These are phyloP conservation scores for Phanerotoma sp. DNA, from an alignment of 2,888 invertebrate genomes.

Conservation along the genomic window DNA sequence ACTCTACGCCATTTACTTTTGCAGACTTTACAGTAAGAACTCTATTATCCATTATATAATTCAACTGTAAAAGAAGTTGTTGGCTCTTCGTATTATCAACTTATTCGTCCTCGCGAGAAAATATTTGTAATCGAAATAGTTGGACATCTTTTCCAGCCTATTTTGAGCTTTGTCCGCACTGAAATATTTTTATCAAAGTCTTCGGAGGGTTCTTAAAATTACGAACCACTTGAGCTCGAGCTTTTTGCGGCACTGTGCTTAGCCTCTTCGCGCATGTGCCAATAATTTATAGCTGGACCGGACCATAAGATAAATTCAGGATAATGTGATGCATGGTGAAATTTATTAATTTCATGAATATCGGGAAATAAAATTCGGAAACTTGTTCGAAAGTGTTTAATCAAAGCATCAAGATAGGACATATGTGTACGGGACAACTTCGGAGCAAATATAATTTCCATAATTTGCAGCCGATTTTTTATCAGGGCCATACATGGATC, in stretches of 20 bases:
- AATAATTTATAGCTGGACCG: not conserved
- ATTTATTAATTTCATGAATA: not conserved
- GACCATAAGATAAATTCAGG: not conserved
- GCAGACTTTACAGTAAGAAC: not conserved
- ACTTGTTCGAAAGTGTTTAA: not conserved
- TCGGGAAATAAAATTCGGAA: not conserved
- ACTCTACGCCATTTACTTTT: not conserved
- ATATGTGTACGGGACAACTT: not conserved
- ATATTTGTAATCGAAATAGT: not conserved
- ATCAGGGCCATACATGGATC: not conserved
- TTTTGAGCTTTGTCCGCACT: not conserved
- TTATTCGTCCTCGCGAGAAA: too few species aligned
- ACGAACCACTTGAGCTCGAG: not conserved
- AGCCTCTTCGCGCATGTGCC: not conserved
- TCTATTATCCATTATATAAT: not conserved
- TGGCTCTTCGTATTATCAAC: not conserved
- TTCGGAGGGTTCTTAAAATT: not conserved
- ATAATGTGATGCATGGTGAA: not conserved
- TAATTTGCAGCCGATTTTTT: conserved; percentile 58
- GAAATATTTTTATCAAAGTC: not conserved
- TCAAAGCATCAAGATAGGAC: not conserved
- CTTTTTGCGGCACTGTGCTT: not conserved
- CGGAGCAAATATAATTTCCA: not conserved
- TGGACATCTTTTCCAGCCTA: not conserved
- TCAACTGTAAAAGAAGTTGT: not conserved